Percentiles rank a stretch among this genome's conserved stretches.
phyloP scores from a whole-genome alignment of 2,888 invertebrate genomes.

The Cantharis rustica region DNA sequence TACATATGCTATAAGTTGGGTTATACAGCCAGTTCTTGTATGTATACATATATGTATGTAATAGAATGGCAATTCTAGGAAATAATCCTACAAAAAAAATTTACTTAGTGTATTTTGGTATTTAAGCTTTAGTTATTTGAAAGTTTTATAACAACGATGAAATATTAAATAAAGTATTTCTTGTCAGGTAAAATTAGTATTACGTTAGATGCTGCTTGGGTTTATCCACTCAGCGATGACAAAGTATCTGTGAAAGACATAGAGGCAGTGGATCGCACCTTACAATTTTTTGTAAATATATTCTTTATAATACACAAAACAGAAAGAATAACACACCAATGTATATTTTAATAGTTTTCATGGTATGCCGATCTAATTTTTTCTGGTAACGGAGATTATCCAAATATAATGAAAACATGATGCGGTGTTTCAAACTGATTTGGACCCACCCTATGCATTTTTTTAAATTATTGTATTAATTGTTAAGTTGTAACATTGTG shows the following conservation, averaged over 20 bases:
- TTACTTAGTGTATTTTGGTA: too few relatives aligned
- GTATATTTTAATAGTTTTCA: slow-evolving; percentile 46
- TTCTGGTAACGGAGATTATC: slow-evolving; percentile 63
- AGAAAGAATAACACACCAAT: neutral
- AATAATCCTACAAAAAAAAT: too few relatives aligned
- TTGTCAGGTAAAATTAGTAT: slow-evolving; percentile 63
- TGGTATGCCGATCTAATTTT: slow-evolving; percentile 64
- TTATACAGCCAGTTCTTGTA: too few relatives aligned
- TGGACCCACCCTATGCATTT: too few relatives aligned
- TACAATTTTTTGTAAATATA: slow-evolving; percentile 60
- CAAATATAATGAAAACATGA: slow-evolving; percentile 60
- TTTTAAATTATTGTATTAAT: too few relatives aligned
- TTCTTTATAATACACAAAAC: neutral
- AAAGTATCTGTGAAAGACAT: slow-evolving; percentile 60
- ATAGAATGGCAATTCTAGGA: too few relatives aligned
- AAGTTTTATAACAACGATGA: neutral
- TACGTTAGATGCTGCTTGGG: slow-evolving; percentile 65
- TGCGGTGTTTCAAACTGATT: too few relatives aligned
- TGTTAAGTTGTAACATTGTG: too few relatives aligned
- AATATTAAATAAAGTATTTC: neutral
- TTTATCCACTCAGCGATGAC: slow-evolving; percentile 57
- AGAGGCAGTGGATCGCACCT: slow-evolving; percentile 63
- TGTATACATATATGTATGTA: too few relatives aligned
- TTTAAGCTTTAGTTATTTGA: too few relatives aligned
- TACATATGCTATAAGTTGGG: too few relatives aligned